Evolutionary conservation across 2,797 vertebrate genomes (phyloP).

Genomic region (Rhinella marina): DNA sequence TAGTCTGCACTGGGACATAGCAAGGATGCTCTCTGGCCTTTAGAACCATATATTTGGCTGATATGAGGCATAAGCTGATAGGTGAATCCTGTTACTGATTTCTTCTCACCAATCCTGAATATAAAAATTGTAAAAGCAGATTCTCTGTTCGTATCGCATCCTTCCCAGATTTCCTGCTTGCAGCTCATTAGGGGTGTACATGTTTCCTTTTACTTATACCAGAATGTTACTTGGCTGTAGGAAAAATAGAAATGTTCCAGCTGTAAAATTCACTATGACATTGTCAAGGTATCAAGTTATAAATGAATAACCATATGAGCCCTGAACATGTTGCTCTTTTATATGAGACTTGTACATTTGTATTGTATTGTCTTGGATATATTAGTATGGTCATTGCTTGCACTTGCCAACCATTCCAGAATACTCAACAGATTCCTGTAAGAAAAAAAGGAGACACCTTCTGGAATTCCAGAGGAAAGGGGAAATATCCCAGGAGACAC

Average conservation of each 20-base stretch:
- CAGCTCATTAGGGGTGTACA: conserved; percentile 40
- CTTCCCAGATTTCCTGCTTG: conserved; percentile 39
- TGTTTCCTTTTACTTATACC: conserved; percentile 2
- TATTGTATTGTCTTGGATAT: background rate
- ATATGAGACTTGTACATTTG: background rate
- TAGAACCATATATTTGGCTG: conserved; percentile 1
- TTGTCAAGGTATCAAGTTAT: background rate
- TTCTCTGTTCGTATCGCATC: background rate
- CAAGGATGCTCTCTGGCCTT: background rate
- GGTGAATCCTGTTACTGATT: conserved; percentile 5
- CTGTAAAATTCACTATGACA: conserved; percentile 46
- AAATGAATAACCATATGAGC: conserved; percentile 15
- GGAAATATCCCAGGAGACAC: too few species aligned
- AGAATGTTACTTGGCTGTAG: conserved; percentile 33
- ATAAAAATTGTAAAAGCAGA: conserved; percentile 48
- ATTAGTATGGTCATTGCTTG: background rate
- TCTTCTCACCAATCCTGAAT: background rate
- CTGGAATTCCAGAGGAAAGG: too few species aligned
- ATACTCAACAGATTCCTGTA: background rate
- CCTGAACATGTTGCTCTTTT: background rate
- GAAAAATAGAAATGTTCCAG: conserved; percentile 23
- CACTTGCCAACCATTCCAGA: background rate
- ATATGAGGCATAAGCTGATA: conserved; percentile 1
- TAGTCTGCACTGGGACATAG: conserved; percentile 16
- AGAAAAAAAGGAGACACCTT: background rate